A percentile compares a stretch with the other conserved stretches of the same genome.
Evolutionary conservation across 2,888 invertebrate species (phyloP).

Genomic region (Hyppa rectilinea): DNA sequence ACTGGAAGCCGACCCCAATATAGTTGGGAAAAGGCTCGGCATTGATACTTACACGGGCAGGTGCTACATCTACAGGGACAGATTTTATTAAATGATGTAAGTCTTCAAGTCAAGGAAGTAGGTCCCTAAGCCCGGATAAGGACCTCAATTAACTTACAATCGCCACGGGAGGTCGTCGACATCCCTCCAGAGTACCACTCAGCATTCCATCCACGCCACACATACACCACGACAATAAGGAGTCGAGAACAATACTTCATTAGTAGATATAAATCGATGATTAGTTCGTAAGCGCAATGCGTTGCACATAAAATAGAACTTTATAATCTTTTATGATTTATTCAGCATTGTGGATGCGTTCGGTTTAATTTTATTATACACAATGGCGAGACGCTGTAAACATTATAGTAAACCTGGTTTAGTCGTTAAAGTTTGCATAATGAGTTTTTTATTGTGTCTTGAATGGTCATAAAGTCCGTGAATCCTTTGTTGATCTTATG

Average conservation of each 20-base stretch:
- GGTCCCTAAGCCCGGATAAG: conserved; percentile 14
- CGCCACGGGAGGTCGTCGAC: conserved; percentile 34
- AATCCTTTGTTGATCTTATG: too few species aligned
- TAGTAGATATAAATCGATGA: conserved; percentile 62
- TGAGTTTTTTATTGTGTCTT: neutral
- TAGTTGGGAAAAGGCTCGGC: too few species aligned
- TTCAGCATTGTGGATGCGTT: conserved; percentile 44
- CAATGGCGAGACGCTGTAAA: neutral
- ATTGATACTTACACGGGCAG: too few species aligned
- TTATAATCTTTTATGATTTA: conserved; percentile 44
- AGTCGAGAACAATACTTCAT: conserved; percentile 67
- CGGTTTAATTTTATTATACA: conserved; percentile 8
- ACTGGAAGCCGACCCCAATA: too few species aligned
- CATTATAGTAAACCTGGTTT: neutral
- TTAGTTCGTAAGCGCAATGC: conserved; percentile 50
- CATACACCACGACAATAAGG: conserved; percentile 16
- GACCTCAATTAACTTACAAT: conserved; percentile 47
- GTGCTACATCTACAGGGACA: neutral
- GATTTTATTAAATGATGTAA: neutral
- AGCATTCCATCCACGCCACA: conserved; percentile 42
- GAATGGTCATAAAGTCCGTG: neutral
- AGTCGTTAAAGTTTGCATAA: neutral
- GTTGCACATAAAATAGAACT: conserved; percentile 30
- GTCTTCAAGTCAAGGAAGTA: neutral
- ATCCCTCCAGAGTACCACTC: conserved; percentile 20